phyloP scores from a whole-genome alignment of 64 coral and sea anemone genomes.

The Montipora efflorescens region DNA sequence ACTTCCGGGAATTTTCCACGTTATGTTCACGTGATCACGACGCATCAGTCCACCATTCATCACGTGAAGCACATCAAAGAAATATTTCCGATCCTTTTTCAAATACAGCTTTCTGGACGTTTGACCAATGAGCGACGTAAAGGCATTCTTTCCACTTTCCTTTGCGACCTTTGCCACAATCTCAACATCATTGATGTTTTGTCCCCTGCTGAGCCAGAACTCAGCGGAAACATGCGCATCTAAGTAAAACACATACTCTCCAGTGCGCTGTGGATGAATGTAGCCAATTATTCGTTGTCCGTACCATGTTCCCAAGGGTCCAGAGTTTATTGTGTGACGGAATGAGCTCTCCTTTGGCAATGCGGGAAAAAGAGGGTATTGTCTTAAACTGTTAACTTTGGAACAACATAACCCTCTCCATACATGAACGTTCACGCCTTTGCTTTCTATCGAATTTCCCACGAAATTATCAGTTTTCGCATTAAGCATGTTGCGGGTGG shows the following conservation, averaged over 20 bases:
- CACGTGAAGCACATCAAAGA: conserved; percentile 60
- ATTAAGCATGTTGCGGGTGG: background rate
- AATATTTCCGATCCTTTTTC: conserved; percentile 21
- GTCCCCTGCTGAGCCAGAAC: conserved; percentile 36
- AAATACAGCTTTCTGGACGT: conserved; percentile 30
- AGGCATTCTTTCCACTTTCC: background rate
- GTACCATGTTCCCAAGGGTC: conserved; percentile 22
- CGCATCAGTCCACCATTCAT: conserved; percentile 43
- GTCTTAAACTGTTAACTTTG: conserved; percentile 37
- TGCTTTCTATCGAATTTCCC: background rate
- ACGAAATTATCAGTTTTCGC: background rate
- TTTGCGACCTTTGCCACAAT: conserved; percentile 40
- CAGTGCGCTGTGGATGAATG: conserved; percentile 32
- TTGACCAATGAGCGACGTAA: background rate
- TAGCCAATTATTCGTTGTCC: conserved; percentile 61
- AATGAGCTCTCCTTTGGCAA: conserved; percentile 9
- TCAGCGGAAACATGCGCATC: conserved; percentile 21
- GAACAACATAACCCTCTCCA: conserved; percentile 47
- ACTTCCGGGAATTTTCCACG: conserved; percentile 35
- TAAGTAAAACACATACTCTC: conserved; percentile 40
- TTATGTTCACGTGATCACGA: conserved; percentile 35
- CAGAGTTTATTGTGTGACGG: conserved; percentile 54
- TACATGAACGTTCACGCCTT: conserved; percentile 45
- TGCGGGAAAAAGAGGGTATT: conserved; percentile 43
- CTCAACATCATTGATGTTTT: background rate